Conservation (phyloP, 2,797 vertebrate species). For the Ctenochaetus hawaiiensis region DNA sequence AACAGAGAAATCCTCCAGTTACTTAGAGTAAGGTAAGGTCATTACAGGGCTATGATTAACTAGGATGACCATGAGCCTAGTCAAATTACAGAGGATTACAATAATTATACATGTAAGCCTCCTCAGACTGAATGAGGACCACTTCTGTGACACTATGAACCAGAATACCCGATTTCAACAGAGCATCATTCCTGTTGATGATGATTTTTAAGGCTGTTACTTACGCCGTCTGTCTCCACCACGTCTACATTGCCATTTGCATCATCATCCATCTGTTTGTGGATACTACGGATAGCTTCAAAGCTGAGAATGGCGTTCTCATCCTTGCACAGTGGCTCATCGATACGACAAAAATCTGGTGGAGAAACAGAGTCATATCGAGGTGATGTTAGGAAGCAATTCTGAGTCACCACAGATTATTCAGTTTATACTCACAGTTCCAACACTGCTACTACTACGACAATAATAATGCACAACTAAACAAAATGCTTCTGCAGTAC, state of each 20-base stretch:
- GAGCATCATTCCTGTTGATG: background rate
- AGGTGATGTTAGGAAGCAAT: background rate
- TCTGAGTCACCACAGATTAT: background rate
- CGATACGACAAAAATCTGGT: conserved; percentile 95
- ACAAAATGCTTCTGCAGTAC: too few species aligned
- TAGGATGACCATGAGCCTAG: conserved; percentile 14
- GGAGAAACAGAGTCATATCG: conserved; percentile 23
- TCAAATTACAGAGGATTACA: conserved; percentile 32
- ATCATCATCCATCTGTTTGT: conserved; percentile 99
- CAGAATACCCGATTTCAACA: background rate
- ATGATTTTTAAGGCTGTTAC: conserved; percentile 53
- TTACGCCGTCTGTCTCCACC: conserved; percentile 94
- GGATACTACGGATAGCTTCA: conserved; percentile 95
- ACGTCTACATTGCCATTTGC: conserved; percentile 97
- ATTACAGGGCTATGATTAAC: conserved; percentile 32
- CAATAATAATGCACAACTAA: background rate
- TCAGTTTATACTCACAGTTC: background rate
- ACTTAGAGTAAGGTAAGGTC: conserved; percentile 7
- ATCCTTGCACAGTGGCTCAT: conserved; percentile 89
- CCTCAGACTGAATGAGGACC: background rate
- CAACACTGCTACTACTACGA: background rate
- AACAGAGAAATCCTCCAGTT: conserved; percentile 16
- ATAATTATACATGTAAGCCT: conserved; percentile 35
- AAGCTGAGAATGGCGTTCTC: conserved; percentile 93
- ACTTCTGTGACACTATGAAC: background rate